Conservation (phyloP, 1,140 invertebrate species). For the Drosophila biarmipes region DNA sequence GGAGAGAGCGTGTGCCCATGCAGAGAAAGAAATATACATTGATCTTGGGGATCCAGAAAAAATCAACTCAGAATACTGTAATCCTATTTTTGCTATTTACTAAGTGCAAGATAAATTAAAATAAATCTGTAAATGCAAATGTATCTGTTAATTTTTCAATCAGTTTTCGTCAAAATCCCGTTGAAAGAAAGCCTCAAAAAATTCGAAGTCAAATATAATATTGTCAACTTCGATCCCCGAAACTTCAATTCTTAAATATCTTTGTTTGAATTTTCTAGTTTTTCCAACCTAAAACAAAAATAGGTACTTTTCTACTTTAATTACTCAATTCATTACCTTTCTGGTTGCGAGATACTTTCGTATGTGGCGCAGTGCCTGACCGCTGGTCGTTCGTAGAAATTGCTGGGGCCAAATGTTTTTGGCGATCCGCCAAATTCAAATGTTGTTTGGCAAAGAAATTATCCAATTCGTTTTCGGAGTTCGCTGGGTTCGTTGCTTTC, state of each 20-base stretch:
- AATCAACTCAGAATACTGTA: background rate
- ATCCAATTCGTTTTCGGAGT: constrained; percentile 58
- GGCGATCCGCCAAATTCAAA: constrained; percentile 37
- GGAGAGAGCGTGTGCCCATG: constrained; percentile 2
- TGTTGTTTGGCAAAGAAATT: constrained; percentile 57
- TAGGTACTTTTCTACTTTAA: background rate
- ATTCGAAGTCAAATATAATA: too few relatives aligned
- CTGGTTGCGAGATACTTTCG: constrained; percentile 59
- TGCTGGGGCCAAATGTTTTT: constrained; percentile 49
- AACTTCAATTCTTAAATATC: too few relatives aligned
- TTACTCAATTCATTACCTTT: constrained; percentile 55
- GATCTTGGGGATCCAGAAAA: background rate
- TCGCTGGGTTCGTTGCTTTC: constrained; percentile 65
- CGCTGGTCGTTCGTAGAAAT: constrained; percentile 45
- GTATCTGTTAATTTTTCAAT: too few relatives aligned
- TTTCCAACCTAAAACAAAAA: background rate
- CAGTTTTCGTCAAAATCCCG: too few relatives aligned
- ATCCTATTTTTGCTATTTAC: too few relatives aligned
- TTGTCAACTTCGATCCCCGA: too few relatives aligned
- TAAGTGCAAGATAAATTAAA: too few relatives aligned
- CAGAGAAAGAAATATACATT: background rate
- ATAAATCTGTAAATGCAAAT: too few relatives aligned
- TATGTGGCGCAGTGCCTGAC: constrained; percentile 24
- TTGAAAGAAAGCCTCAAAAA: too few relatives aligned
- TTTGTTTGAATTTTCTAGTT: too few relatives aligned